Evolutionary conservation across 1,140 invertebrate genomes (phyloP), one percentile per base, ranked within the genome.

Genomic region (Macrosteles quadrilineatus): DNA sequence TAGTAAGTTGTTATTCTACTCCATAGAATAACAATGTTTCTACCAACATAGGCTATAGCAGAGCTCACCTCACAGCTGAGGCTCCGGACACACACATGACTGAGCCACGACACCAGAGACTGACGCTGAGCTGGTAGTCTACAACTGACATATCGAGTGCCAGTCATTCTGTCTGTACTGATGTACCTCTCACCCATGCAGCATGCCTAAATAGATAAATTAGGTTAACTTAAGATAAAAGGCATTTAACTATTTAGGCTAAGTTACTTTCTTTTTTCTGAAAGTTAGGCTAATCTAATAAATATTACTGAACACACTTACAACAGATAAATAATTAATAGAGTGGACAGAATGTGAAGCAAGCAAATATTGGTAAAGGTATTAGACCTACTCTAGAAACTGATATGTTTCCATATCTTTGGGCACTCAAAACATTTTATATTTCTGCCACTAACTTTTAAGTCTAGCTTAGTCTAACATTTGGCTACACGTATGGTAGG

Each of bases 21-120:
- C 3, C 4, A 11, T 50, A 50, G 4, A 6, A 50, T 9, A 19
- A 19, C n/a, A 19, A 50, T 50, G 21, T 9, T 9, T 9, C 4
- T 4, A 19, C 47, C 21, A 11, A 17, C 14, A 3, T 11, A 9
- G 4, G 14, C 3, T 50, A 11, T 50, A 50, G 4, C 4, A 19
- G 4, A 4, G 47, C 43, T 69, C 64, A 74, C 84, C 78, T 84
- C 84, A 78, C 81, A 83, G 74, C 83, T 85, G 3, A 85, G 76
- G 75, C 83, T 84, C 4, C 83, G 73, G 45, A 85, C 32, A 64
- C 68, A 69, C 19, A 64, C 57, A 64, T 69, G 68, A 6, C 31
- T 32, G 14, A 69, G 31, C 68, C 68, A 69, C 3, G 57, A 47
- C 0, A 27, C 32, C 23, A 69, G 40, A 2, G 21, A 11, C 27